phyloP scores from a whole-genome alignment of 2,113 vertebrate species.

The Pluvianellus socialis region DNA sequence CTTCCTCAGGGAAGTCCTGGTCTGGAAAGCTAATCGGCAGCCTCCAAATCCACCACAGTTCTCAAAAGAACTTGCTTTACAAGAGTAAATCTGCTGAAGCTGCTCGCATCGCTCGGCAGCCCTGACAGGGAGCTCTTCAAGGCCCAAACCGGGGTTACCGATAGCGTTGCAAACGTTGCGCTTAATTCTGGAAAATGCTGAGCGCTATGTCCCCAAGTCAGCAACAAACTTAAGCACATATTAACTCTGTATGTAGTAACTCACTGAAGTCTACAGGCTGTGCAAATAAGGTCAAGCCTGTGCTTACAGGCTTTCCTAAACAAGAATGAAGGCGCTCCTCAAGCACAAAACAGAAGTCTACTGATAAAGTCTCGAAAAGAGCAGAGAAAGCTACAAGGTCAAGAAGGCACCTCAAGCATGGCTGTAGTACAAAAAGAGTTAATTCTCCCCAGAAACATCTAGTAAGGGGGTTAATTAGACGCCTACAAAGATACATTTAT shows the following conservation, averaged over 20 bases:
- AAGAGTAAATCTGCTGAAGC: neutral
- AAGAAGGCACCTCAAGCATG: neutral
- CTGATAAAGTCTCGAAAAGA: neutral
- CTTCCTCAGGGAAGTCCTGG: neutral
- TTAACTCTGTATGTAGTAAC: neutral
- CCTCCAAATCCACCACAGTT: neutral
- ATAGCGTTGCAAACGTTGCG: neutral
- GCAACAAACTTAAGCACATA: neutral
- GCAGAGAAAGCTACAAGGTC: neutral
- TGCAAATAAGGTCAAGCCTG: neutral
- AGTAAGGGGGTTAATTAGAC: neutral
- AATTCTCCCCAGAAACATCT: constrained; percentile 7
- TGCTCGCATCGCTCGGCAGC: neutral
- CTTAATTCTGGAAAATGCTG: neutral
- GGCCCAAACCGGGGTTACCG: neutral
- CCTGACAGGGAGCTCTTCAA: neutral
- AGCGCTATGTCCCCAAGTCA: neutral
- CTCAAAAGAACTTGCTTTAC: neutral
- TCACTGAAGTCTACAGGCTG: neutral
- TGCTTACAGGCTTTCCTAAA: neutral
- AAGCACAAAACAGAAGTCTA: neutral
- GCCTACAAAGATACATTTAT: constrained; percentile 29
- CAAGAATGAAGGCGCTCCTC: neutral
- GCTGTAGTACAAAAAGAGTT: neutral
- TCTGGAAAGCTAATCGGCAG: neutral